These are phyloP conservation scores for Neodiprion virginianus DNA, from an alignment of 1,140 invertebrate genomes.

Conservation along the genomic window DNA sequence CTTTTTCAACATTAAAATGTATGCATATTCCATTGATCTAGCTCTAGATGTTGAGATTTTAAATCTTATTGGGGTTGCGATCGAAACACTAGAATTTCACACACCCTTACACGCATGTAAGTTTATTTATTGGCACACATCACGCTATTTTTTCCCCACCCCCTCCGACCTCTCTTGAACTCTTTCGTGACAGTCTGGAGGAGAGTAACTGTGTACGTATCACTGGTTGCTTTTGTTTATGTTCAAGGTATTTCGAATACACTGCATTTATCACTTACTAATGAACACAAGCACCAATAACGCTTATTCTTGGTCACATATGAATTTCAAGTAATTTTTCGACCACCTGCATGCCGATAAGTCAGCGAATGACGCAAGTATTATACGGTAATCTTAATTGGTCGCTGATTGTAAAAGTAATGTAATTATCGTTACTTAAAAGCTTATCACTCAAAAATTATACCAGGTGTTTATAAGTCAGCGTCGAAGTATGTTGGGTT, in stretches of 20 bases:
- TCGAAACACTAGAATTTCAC: background rate
- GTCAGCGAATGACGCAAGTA: too few species aligned
- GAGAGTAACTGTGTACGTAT: constrained; percentile 45
- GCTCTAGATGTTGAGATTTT: too few species aligned
- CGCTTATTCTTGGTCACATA: background rate
- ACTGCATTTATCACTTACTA: background rate
- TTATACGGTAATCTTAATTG: too few species aligned
- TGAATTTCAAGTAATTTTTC: background rate
- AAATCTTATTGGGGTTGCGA: background rate
- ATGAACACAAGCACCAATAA: background rate
- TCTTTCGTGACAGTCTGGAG: constrained; percentile 66
- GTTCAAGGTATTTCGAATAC: background rate
- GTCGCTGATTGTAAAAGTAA: too few species aligned
- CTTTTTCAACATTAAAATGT: too few species aligned
- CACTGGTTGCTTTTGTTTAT: constrained; percentile 23
- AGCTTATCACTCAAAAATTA: too few species aligned
- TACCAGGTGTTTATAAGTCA: too few species aligned
- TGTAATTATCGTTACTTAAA: too few species aligned
- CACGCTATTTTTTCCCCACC: constrained; percentile 31
- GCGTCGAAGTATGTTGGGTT: too few species aligned
- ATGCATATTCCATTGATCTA: too few species aligned
- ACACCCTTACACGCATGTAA: constrained; percentile 11
- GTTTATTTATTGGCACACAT: constrained; percentile 30
- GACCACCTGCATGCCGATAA: too few species aligned
- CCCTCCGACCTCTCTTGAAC: constrained; percentile 54